These are phyloP conservation scores for Gryllus bimaculatus DNA, from an alignment of 1,140 invertebrate genomes.

Conservation along the genomic window DNA sequence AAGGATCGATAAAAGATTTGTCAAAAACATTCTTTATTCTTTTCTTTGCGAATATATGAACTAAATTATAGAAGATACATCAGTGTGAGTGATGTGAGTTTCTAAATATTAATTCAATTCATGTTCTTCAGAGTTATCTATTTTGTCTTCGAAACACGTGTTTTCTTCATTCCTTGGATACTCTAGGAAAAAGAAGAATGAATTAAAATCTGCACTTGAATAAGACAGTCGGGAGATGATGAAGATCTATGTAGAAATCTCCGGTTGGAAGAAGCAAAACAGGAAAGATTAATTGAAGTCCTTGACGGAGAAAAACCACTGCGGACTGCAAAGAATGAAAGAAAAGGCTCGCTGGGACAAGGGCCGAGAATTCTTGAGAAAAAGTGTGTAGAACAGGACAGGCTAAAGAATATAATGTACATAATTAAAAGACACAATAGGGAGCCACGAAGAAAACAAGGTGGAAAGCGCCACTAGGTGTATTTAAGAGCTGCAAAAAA, in stretches of 20 bases:
- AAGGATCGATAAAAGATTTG: too few species aligned
- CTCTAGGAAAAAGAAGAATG: neutral
- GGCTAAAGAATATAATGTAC: neutral
- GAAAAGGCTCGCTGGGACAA: neutral
- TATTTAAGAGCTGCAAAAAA: neutral
- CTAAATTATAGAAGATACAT: neutral
- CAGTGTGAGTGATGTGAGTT: neutral
- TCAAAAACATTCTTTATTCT: too few species aligned
- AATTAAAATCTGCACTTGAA: neutral
- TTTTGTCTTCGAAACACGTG: neutral
- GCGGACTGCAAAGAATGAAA: neutral
- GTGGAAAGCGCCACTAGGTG: neutral
- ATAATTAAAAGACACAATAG: neutral
- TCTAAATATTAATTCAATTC: neutral
- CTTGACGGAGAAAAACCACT: neutral
- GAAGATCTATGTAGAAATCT: constrained; percentile 5
- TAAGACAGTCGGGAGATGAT: neutral
- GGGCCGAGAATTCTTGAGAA: neutral
- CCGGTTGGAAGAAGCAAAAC: neutral
- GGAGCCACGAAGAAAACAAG: neutral
- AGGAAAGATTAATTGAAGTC: neutral
- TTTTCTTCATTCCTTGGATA: neutral
- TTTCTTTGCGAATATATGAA: too few species aligned
- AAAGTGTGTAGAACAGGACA: neutral
- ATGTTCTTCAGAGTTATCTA: neutral